A percentile compares a stretch with the other conserved stretches of the same genome.
These are phyloP conservation scores for Meteorus cinctellus DNA, from an alignment of 2,888 invertebrate genomes.

Conservation along the genomic window DNA sequence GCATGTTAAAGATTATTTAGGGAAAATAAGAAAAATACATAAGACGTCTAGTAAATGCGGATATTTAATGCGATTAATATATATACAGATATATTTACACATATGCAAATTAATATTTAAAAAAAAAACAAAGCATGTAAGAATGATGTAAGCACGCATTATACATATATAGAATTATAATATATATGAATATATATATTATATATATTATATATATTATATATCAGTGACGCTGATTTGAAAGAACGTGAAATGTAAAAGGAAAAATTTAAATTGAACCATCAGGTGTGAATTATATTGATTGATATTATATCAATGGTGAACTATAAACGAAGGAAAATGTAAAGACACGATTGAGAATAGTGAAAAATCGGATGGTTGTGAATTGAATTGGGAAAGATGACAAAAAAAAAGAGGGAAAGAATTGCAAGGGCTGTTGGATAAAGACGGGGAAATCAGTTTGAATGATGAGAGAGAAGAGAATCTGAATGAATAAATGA, in stretches of 20 bases:
- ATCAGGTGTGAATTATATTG: neutral
- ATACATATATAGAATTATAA: conserved; percentile 21
- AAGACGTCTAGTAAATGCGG: conserved; percentile 50
- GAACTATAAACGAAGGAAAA: conserved; percentile 9
- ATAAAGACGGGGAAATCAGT: neutral
- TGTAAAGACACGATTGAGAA: neutral
- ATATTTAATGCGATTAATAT: conserved; percentile 49
- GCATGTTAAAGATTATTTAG: conserved; percentile 52
- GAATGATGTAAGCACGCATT: conserved; percentile 54
- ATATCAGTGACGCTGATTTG: neutral
- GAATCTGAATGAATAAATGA: neutral
- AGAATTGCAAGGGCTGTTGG: too few species aligned
- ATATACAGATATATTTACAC: conserved; percentile 50
- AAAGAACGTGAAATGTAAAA: neutral
- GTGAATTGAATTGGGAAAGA: neutral
- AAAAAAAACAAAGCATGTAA: conserved; percentile 43
- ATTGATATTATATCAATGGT: neutral
- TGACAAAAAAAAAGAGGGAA: neutral
- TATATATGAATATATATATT: neutral
- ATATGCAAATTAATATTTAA: conserved; percentile 50
- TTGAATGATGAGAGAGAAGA: neutral
- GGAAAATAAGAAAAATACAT: conserved; percentile 40
- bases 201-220: neutral
- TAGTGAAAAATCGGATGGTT: neutral
- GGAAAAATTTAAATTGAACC: neutral